Percentiles rank a stretch among this genome's conserved stretches.
These are phyloP conservation scores for Koerneria pararmatus DNA, from an alignment of 2,888 invertebrate genomes.

Conservation along the genomic window DNA sequence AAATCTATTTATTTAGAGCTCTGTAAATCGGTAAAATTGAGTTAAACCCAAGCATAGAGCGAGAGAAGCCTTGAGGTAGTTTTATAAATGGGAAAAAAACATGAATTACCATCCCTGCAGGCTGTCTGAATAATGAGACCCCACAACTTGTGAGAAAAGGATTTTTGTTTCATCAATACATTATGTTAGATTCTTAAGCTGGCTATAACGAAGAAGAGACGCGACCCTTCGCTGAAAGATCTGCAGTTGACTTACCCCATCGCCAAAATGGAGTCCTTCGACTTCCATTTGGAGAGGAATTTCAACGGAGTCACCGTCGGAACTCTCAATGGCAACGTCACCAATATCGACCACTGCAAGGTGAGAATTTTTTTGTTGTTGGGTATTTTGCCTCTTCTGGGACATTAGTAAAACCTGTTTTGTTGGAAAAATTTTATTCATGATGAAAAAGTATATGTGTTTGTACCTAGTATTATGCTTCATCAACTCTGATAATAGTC, in stretches of 20 bases:
- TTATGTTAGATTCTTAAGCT: constrained; percentile 21
- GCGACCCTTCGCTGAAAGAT: constrained; percentile 19
- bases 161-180: too few relatives aligned
- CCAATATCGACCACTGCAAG: constrained; percentile 37
- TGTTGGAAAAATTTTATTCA: constrained; percentile 4
- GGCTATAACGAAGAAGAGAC: constrained; percentile 26
- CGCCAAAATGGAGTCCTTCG: constrained; percentile 38
- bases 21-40: too few relatives aligned
- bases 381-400: background rate
- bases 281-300: constrained; percentile 53
- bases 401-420: background rate
- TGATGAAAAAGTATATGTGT: too few relatives aligned
- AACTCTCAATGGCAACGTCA: constrained; percentile 20
- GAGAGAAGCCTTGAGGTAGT: too few relatives aligned
- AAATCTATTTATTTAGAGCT: too few relatives aligned
- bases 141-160: too few relatives aligned
- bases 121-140: too few relatives aligned
- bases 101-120: too few relatives aligned
- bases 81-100: too few relatives aligned
- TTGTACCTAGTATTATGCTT: too few relatives aligned
- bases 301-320: constrained; percentile 45
- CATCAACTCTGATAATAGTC: too few relatives aligned
- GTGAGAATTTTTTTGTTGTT: constrained; percentile 25
- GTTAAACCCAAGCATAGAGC: too few relatives aligned
- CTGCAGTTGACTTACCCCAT: constrained; percentile 46